A percentile compares a stretch with the other conserved stretches of the same genome.
Conservation (phyloP, 1,140 invertebrate genomes). For the Meloidogyne hapla region DNA sequence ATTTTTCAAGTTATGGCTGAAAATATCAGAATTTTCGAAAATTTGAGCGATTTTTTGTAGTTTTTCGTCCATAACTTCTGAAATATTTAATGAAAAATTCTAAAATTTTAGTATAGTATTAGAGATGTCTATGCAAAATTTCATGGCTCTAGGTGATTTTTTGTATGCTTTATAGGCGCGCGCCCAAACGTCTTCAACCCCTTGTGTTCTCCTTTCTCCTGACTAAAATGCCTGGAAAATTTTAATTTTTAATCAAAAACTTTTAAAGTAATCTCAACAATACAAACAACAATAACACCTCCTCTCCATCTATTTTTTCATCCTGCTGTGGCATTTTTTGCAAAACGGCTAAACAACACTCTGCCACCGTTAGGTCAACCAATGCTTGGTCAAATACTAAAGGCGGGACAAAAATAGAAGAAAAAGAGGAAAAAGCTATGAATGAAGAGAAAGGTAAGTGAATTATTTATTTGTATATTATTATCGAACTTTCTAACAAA, state of each 20-base stretch:
- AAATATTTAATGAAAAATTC: not conserved
- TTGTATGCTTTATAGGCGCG: not conserved
- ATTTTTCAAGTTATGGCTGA: not conserved
- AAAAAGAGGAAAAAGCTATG: not conserved
- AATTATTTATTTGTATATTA: not conserved
- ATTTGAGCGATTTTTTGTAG: not conserved
- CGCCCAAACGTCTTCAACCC: too few species aligned
- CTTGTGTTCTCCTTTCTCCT: not conserved
- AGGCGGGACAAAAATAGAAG: not conserved
- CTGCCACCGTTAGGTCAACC: not conserved
- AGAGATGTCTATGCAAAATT: not conserved
- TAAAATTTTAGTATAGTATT: not conserved
- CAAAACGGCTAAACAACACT: not conserved
- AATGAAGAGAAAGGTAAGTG: not conserved
- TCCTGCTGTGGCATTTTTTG: not conserved
- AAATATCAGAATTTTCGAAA: not conserved
- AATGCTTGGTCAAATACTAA: slow-evolving; percentile 1
- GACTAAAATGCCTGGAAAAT: not conserved
- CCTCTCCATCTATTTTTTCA: not conserved
- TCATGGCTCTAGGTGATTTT: not conserved
- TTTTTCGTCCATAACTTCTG: not conserved
- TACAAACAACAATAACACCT: not conserved
- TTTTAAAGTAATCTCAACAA: not conserved
- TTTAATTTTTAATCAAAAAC: not conserved
- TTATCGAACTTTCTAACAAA: not conserved